A percentile compares a stretch with the other conserved stretches of the same genome.
Evolutionary conservation across 2,113 vertebrate genomes (phyloP).

Genomic region (Daboia siamensis): DNA sequence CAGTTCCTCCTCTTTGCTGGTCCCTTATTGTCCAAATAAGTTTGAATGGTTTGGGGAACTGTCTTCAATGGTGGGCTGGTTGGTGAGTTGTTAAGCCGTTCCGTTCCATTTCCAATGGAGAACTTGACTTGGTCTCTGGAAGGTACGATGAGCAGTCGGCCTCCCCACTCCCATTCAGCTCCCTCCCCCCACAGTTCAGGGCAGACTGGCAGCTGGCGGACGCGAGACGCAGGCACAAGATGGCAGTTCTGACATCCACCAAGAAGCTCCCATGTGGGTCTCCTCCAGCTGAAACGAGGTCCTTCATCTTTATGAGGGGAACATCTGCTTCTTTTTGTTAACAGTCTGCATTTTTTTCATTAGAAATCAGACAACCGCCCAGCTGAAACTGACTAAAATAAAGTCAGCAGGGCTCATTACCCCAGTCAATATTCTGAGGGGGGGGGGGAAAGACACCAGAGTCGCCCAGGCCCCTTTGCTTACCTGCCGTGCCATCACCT

Average conservation of each 20-base stretch:
- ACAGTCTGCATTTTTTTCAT: not conserved
- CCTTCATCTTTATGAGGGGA: not conserved
- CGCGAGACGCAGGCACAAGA: too few relatives aligned
- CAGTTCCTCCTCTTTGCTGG: too few relatives aligned
- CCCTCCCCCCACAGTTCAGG: too few relatives aligned
- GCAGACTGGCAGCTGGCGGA: too few relatives aligned
- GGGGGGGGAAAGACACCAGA: rapidly evolving
- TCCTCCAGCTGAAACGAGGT: not conserved
- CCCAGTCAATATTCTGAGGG: not conserved
- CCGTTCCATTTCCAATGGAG: too few relatives aligned
- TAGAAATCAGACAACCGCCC: not conserved
- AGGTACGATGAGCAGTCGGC: too few relatives aligned
- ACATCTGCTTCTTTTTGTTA: not conserved
- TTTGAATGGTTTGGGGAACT: too few relatives aligned
- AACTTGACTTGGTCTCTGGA: too few relatives aligned
- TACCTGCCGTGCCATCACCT: conserved; percentile 92
- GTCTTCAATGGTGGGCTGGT: too few relatives aligned
- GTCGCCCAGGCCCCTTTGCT: not conserved
- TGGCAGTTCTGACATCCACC: not conserved
- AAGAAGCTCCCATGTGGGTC: not conserved
- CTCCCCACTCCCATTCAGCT: too few relatives aligned
- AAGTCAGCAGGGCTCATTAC: not conserved
- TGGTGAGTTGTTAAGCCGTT: too few relatives aligned
- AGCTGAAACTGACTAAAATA: not conserved
- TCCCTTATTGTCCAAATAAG: too few relatives aligned